A percentile compares a stretch with the other conserved stretches of the same genome.
phyloP scores from a whole-genome alignment of 2,113 vertebrate genomes.

The Apeltes quadracus region DNA sequence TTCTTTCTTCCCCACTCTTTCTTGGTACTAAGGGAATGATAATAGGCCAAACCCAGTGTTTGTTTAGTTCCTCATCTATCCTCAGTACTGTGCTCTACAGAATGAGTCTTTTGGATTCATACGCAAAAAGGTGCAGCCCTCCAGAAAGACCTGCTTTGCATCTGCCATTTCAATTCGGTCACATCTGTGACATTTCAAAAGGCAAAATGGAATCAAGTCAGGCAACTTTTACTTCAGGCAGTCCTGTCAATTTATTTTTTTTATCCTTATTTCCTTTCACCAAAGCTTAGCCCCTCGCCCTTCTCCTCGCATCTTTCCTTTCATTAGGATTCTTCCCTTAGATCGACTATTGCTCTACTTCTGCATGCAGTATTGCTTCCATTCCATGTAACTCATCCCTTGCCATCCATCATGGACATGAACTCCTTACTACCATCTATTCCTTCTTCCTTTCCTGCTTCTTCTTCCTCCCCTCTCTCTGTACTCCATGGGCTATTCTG shows the following conservation, averaged over 20 bases:
- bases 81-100: constrained; percentile 11
- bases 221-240: constrained; percentile 24
- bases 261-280: constrained; percentile 8
- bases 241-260: constrained; percentile 23
- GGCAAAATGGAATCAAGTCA: constrained; percentile 35
- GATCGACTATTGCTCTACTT: background rate
- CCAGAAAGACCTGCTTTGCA: constrained; percentile 42
- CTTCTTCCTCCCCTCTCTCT: constrained; percentile 1
- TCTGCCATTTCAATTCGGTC: constrained; percentile 49
- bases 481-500: constrained; percentile 26
- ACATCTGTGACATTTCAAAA: constrained; percentile 55
- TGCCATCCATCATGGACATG: constrained; percentile 4
- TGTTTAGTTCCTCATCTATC: constrained; percentile 23
- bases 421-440: background rate
- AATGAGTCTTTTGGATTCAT: constrained; percentile 29
- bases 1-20: constrained; percentile 2
- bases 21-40: constrained; percentile 12
- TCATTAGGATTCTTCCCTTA: background rate
- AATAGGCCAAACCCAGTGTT: constrained; percentile 31
- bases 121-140: background rate
- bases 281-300: constrained; percentile 11
- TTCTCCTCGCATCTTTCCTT: constrained; percentile 3
- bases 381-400: background rate
- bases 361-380: constrained; percentile 14
- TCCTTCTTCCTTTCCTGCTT: background rate